Conservation (phyloP, 2,113 vertebrate genomes). For the Tragelaphus imberbis region DNA sequence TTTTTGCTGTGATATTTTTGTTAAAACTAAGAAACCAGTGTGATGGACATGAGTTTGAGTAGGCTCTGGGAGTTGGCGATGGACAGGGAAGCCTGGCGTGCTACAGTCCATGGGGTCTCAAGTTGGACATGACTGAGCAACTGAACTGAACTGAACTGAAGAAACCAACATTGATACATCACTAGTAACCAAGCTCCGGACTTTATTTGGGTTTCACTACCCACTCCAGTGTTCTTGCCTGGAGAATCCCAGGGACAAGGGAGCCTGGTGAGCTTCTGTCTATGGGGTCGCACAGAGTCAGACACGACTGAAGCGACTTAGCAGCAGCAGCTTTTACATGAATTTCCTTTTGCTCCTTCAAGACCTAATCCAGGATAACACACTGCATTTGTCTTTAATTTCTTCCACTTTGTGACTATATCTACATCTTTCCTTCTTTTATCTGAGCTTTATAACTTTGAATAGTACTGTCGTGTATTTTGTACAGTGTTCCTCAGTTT, state of each 20-base stretch:
- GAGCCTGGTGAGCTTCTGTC: too few relatives aligned
- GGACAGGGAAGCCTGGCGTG: neutral
- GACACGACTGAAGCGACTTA: too few relatives aligned
- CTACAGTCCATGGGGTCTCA: neutral
- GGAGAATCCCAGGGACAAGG: too few relatives aligned
- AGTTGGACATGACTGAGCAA: neutral
- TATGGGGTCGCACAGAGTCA: too few relatives aligned
- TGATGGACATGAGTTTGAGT: neutral
- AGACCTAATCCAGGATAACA: neutral
- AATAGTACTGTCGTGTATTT: neutral
- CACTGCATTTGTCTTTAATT: neutral
- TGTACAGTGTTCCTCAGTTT: neutral
- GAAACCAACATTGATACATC: neutral
- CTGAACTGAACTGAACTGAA: neutral
- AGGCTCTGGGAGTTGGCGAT: neutral
- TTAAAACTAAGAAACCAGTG: neutral
- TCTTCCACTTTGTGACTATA: neutral
- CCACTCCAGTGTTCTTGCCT: too few relatives aligned
- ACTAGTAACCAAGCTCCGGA: neutral
- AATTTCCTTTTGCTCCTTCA: neutral
- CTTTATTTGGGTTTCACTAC: neutral
- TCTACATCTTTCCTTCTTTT: neutral
- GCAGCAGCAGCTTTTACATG: neutral
- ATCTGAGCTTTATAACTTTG: neutral
- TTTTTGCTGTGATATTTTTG: neutral